Percentiles rank a stretch among this genome's conserved stretches.
These are phyloP conservation scores for Cerceris rybyensis DNA, from an alignment of 2,888 invertebrate genomes.

Conservation along the genomic window DNA sequence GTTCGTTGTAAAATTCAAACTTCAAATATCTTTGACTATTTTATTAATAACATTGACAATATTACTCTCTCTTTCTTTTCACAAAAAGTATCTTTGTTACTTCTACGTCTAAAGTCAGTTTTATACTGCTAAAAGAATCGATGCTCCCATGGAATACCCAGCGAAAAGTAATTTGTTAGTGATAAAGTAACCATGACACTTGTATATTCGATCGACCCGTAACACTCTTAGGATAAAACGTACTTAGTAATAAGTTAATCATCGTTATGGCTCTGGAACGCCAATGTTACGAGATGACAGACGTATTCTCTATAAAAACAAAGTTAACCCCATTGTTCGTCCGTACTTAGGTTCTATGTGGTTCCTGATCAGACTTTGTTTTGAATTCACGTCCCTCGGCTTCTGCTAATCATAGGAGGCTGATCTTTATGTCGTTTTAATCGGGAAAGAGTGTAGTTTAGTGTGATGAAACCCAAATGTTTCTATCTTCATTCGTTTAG, in stretches of 20 bases:
- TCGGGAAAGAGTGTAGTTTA: too few species aligned
- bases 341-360: too few species aligned
- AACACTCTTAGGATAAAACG: constrained; percentile 44
- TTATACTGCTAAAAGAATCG: constrained; percentile 20
- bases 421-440: too few species aligned
- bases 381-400: too few species aligned
- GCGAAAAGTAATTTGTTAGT: constrained; percentile 28
- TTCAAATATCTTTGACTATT: too few species aligned
- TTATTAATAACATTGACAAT: too few species aligned
- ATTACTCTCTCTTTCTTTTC: neutral
- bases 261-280: constrained; percentile 3
- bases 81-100: neutral
- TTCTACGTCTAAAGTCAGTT: neutral
- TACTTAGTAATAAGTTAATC: constrained; percentile 33
- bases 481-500: too few species aligned
- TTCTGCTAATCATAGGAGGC: too few species aligned
- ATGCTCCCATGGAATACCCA: neutral
- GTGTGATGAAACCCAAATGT: too few species aligned
- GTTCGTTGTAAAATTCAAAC: too few species aligned
- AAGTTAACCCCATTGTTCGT: too few species aligned
- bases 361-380: too few species aligned
- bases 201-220: constrained; percentile 36
- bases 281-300: constrained; percentile 11
- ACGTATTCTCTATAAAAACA: neutral
- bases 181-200: constrained; percentile 50